Base-by-base conservation (phyloP, 2,113 vertebrate genomes). In the Gila orcuttii region DNA sequence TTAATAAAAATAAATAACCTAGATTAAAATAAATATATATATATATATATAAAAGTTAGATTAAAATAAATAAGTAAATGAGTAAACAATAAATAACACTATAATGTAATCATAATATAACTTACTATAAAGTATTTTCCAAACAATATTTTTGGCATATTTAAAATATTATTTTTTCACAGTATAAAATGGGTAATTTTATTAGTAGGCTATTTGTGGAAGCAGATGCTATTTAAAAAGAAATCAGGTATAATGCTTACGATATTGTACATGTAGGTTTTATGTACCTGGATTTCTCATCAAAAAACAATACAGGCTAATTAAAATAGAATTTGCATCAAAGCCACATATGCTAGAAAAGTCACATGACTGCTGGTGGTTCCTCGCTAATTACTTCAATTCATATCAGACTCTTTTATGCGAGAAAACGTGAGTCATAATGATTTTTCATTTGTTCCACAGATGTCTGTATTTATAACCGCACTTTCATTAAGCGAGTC, bases 401-500 rank as follows among this genome's bases (percentile, higher is more conserved):
- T 82, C 28, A 21, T 68, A 55, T 69, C 10, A 79, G 84, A 47
- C 45, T 31, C 39, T 42, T 25, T 74, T 74, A 47, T 52, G 19
- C 21, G 23, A 47, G 62, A 13, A 84, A 82, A 74, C n/a, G 3
- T 11, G 57, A 45, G 36, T 11, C 75, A 10, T 25, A 73, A 47
- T 69, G 23, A 78, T 39, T 59, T 74, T 74, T 84, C 31, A 33
- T 17, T 59, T 71, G n/a, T 25, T 47, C 33, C 62, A 68, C 79
- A 84, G 45, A 86, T 73, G 79, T 69, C 47, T 69, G 36, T 68
- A 84, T 85, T 47, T 85, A 42, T 85, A 85, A 80, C 73, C 8
- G 66, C 36, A 57, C 39, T 47, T 85, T 60, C 69, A 57, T 15
- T 52, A 82, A 71, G 42, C 19, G 42, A 82, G 55, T 31, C 50